These are phyloP conservation scores for Coelopa pilipes DNA, from an alignment of 2,888 invertebrate genomes.

Conservation along the genomic window DNA sequence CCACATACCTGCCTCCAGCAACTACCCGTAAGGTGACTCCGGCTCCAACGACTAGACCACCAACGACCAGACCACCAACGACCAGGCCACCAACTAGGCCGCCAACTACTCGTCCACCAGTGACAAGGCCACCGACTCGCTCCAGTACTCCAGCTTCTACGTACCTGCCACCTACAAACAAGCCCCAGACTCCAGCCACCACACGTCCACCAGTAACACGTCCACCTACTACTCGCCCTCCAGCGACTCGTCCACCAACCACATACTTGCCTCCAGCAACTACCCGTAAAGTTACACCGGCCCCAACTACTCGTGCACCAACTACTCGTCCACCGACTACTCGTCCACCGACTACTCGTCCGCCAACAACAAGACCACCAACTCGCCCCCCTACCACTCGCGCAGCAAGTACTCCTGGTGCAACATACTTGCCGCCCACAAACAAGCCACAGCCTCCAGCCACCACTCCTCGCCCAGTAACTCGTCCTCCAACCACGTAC, in stretches of 20 bases:
- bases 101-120: conserved; percentile 22
- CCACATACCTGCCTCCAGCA: conserved; percentile 35
- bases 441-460: conserved; percentile 12
- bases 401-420: conserved; percentile 12
- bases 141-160: conserved; percentile 34
- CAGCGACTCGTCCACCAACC: conserved; percentile 36
- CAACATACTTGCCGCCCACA: conserved; percentile 3
- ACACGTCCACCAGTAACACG: conserved; percentile 19
- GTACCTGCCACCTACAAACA: conserved; percentile 41
- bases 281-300: not conserved
- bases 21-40: conserved; percentile 14
- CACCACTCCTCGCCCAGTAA: conserved; percentile 1
- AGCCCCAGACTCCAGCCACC: conserved; percentile 17
- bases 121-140: conserved; percentile 11
- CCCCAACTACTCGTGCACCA: conserved; percentile 30
- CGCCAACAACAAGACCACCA: conserved; percentile 43
- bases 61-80: conserved; percentile 33
- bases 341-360: conserved; percentile 37
- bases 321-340: conserved; percentile 32
- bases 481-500: conserved; percentile 29
- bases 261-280: conserved; percentile 30
- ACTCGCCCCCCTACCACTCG: conserved; percentile 33
- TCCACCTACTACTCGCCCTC: conserved; percentile 35
- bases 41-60: conserved; percentile 31
- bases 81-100: conserved; percentile 37